Base-by-base conservation (phyloP, 2,888 invertebrate genomes). In the Eupithecia insigniata region DNA sequence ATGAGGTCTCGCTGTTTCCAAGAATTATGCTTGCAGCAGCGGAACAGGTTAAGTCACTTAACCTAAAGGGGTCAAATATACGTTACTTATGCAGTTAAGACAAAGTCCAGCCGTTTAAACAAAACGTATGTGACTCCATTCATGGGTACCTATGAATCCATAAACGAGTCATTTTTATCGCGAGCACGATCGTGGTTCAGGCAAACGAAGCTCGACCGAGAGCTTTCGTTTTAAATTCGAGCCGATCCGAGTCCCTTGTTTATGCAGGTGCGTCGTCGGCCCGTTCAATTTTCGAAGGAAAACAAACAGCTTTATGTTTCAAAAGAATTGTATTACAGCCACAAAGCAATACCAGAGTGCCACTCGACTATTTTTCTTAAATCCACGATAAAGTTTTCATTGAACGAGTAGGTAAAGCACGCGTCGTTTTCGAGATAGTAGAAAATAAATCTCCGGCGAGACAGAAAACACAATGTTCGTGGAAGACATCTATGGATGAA, bases 401-500 rank as follows among this genome's bases (percentile, higher is more conserved):
- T 69, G 70, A 74, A 76, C 73, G 69, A 72, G 66, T 72, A 67
- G 75, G 81, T 76, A 82, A 76, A 74, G 72, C 73, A 73, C 71
- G 70, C 74, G 76, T 79, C 80, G 82, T 82, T 82, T 81, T 82
- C 75, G 81, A 79, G 76, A 78, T 79, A 69, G 80, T 72, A 76
- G 74, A 82, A 82, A 81, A 83, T 85, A 85, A 84, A 82, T 83
- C 78, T 79, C 65, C 71, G 70, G 62, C 69, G 75, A 75, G 71
- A 79, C 68, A 77, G 74, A 78, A 77, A 79, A 80, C 79, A 83
- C 80, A 81, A 81, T 83, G 84, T 81, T 81, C 82, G 79, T 66
- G 78, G 81, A 80, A 84, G 81, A 84, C 82, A 78, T 75, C 78
- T 75, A 74, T 72, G 79, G 70, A 82, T 79, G 80, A 80, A 87